Evolutionary conservation across 1,140 invertebrate genomes (phyloP).

Genomic region (Berghia stephanieae): DNA sequence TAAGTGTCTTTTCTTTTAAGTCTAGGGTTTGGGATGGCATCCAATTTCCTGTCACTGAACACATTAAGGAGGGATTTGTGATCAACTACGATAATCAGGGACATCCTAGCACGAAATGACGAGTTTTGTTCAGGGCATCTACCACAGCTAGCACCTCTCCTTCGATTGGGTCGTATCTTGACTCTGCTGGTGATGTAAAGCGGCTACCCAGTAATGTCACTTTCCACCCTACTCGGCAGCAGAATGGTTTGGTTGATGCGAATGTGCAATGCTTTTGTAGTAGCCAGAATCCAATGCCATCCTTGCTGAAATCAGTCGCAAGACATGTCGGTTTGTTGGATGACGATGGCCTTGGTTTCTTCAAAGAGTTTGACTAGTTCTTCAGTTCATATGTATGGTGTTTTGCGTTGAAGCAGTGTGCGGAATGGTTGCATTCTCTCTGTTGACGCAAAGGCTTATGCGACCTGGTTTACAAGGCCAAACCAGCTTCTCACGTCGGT

Average conservation of each 20-base stretch:
- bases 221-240: constrained; percentile 41
- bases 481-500: constrained; percentile 47
- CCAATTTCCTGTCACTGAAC: constrained; percentile 35
- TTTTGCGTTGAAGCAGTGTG: no score
- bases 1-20: no score
- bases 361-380: constrained; percentile 33
- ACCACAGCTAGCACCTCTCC: constrained; percentile 45
- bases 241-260: not conserved
- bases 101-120: constrained; percentile 42
- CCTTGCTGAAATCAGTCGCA: no score
- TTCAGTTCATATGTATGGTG: constrained; percentile 28
- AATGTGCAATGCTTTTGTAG: no score
- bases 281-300: no score
- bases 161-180: constrained; percentile 40
- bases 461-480: no score
- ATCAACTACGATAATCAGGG: constrained; percentile 39
- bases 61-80: constrained; percentile 45
- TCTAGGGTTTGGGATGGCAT: no score
- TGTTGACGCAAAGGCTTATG: no score
- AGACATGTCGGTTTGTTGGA: no score
- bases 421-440: no score
- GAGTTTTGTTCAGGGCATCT: no score
- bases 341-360: no score
- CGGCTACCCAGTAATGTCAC: constrained; percentile 43
- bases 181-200: constrained; percentile 43